phyloP scores from a whole-genome alignment of 2,113 vertebrate genomes.

The Bubo scandiacus region DNA sequence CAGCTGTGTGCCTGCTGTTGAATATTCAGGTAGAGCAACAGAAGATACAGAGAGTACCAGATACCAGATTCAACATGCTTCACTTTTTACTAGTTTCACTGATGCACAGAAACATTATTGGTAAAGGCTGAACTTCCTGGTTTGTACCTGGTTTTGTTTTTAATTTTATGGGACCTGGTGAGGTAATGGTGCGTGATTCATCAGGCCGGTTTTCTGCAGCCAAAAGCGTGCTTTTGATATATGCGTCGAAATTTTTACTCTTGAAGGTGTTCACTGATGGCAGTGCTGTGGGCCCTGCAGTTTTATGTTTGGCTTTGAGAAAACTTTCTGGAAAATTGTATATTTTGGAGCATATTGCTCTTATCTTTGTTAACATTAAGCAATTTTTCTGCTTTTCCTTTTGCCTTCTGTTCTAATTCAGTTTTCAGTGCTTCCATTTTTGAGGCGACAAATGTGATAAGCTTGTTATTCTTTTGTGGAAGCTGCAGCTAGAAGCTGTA shows the following conservation, averaged over 20 bases:
- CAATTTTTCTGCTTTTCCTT: not conserved
- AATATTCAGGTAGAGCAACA: rapidly evolving
- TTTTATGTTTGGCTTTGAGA: not conserved
- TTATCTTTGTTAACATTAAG: not conserved
- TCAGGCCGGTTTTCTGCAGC: not conserved
- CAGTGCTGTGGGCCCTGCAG: not conserved
- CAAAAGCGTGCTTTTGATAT: not conserved
- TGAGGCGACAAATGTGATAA: not conserved
- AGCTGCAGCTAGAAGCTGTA: not conserved
- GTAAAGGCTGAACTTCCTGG: not conserved
- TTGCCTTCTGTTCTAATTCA: not conserved
- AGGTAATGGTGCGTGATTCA: no score
- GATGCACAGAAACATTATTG: not conserved
- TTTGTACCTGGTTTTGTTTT: not conserved
- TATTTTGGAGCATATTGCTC: not conserved
- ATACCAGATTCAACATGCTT: rapidly evolving
- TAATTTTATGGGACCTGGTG: not conserved
- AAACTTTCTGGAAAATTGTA: not conserved
- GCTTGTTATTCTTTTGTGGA: not conserved
- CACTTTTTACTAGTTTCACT: not conserved
- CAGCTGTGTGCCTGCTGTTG: not conserved
- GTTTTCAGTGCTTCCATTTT: not conserved
- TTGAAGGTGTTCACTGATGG: not conserved
- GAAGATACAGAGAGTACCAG: rapidly evolving
- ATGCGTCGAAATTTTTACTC: not conserved